Evolutionary conservation across 2,113 vertebrate species (phyloP).

Genomic region (Oxyruncus cristatus): DNA sequence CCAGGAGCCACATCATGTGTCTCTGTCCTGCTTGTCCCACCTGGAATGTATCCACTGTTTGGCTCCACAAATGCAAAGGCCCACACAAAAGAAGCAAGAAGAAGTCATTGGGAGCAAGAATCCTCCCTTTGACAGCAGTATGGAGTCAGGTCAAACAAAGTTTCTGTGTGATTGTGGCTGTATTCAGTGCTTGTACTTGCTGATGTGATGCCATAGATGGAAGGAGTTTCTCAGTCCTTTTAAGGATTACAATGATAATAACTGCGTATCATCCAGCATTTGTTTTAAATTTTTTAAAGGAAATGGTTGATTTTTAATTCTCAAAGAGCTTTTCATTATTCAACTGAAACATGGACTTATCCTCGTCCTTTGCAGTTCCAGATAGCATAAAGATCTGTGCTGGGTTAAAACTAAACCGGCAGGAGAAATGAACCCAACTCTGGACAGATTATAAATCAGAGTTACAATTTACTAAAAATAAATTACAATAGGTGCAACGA

Average conservation of each 20-base stretch:
- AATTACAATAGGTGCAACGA: too few species aligned
- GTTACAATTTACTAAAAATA: too few species aligned
- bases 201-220: not conserved
- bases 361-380: not conserved
- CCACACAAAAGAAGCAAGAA: not conserved
- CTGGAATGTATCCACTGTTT: not conserved
- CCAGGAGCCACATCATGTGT: not conserved
- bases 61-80: not conserved
- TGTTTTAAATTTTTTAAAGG: not conserved
- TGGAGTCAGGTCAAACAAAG: not conserved
- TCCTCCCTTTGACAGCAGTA: not conserved
- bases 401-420: too few species aligned
- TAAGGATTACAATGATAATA: not conserved
- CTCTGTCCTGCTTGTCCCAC: not conserved
- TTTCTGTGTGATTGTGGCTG: not conserved
- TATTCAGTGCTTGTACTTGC: not conserved
- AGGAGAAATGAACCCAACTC: too few species aligned
- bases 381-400: not conserved
- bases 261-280: not conserved
- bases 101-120: not conserved
- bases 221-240: not conserved
- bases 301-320: not conserved
- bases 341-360: not conserved
- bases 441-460: too few species aligned
- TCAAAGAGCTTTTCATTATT: not conserved